These are phyloP conservation scores for Tinea semifulvella DNA, from an alignment of 2,888 invertebrate genomes.

Conservation along the genomic window DNA sequence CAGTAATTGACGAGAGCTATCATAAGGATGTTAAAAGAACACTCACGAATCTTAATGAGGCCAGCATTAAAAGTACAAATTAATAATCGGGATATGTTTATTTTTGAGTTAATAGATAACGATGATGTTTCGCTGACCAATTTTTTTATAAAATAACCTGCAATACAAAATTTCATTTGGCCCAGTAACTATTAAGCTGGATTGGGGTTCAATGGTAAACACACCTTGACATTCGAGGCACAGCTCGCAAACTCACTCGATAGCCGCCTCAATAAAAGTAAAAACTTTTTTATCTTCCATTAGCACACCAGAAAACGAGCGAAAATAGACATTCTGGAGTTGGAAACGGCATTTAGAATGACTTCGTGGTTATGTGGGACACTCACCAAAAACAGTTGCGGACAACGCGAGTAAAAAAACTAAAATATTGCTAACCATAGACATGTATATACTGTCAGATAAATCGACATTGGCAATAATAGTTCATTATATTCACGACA, in stretches of 20 bases:
- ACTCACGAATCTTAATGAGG: too few relatives aligned
- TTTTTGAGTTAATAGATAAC: too few relatives aligned
- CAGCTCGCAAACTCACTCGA: slow-evolving; percentile 5
- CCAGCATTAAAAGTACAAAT: too few relatives aligned
- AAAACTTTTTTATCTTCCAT: slow-evolving; percentile 14
- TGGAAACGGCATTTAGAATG: slow-evolving; percentile 12
- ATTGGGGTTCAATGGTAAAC: slow-evolving; percentile 4
- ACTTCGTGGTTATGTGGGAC: slow-evolving; percentile 12
- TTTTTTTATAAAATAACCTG: background rate
- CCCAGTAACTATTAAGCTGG: background rate
- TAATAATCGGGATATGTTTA: too few relatives aligned
- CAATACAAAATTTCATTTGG: slow-evolving; percentile 3
- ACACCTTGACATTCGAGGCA: slow-evolving; percentile 11
- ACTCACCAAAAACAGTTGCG: slow-evolving; percentile 16
- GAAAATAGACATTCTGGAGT: slow-evolving; percentile 12
- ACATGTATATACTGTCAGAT: too few relatives aligned
- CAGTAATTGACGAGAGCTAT: too few relatives aligned
- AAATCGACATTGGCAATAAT: too few relatives aligned
- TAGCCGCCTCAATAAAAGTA: slow-evolving; percentile 13
- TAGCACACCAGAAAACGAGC: slow-evolving; percentile 13
- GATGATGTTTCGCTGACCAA: too few relatives aligned
- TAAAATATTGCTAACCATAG: too few relatives aligned
- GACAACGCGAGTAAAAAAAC: slow-evolving; percentile 22
- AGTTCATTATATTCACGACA: too few relatives aligned
- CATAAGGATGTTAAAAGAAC: too few relatives aligned